phyloP scores from a whole-genome alignment of 2,113 vertebrate genomes.

The Circaetus cinerascens region DNA sequence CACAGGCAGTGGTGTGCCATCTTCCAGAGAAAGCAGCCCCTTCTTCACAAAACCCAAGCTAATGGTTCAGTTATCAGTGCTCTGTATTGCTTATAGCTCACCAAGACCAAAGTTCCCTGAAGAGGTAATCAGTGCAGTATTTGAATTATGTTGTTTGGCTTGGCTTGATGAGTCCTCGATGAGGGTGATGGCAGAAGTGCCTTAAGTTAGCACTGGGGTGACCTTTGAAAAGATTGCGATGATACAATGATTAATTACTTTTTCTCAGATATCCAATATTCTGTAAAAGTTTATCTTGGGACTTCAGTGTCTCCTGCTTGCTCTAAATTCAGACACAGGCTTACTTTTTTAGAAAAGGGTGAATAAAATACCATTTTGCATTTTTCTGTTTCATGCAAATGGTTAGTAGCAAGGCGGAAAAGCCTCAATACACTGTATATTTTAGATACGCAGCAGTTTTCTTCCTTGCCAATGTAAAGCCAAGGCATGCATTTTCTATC shows the following conservation, averaged over 20 bases:
- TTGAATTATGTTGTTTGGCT: not conserved
- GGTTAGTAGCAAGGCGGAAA: not conserved
- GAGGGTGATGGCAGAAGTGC: not conserved
- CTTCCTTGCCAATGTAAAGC: not conserved
- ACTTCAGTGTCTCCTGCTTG: not conserved
- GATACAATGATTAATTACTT: not conserved
- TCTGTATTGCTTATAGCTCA: not conserved
- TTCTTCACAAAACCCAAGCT: not conserved
- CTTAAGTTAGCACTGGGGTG: not conserved
- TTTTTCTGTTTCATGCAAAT: not conserved
- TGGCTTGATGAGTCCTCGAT: not conserved
- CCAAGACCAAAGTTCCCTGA: not conserved
- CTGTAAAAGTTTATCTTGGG: not conserved
- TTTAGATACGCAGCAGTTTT: not conserved
- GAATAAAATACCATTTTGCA: not conserved
- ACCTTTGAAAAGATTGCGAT: not conserved
- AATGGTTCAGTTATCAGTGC: not conserved
- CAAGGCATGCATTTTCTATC: not conserved
- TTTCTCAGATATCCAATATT: not conserved
- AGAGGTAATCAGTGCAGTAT: not conserved
- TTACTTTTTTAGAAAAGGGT: not conserved
- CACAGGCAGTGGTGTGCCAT: not conserved
- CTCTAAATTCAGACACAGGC: not conserved
- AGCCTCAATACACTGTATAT: not conserved
- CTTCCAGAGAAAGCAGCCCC: not conserved